Evolutionary conservation across 2,113 vertebrate species (phyloP), one percentile per base, ranked within the genome.

Genomic region (Gadus chalcogrammus): DNA sequence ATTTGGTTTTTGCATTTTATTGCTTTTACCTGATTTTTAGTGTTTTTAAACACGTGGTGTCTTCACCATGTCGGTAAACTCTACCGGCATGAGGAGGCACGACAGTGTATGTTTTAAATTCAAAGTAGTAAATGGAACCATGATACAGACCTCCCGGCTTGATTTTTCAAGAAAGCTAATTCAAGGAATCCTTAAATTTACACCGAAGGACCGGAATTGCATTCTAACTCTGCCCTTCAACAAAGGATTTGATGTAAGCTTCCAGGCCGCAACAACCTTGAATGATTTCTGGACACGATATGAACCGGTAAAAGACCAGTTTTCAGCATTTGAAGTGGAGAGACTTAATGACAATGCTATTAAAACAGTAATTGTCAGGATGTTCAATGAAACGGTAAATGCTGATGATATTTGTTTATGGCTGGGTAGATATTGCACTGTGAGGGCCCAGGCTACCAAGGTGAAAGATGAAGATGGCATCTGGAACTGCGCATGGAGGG

Each of bases 361-460:
- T 27, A 62, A 62, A 62, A 17, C 17, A 17, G 20, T 62, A 11
- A 62, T 28, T 28, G 31, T 65, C 63, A 9, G 63, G 31, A 38
- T 65, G 63, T 20, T 20, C 20, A 20, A 20, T 20, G 20, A 20
- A 20, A 20, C 20, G 20, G 20, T 20, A 20, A 20, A 38, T 65
- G 17, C 35, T 38, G 35, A 35, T 38, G n/a, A 65, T 17, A 7
- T 28, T 65, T 31, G 5, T 9, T 13, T 24, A 6, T 65, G 35
- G 70, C 28, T 71, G 65, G 61, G 12, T 22, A 52, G 69, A 65
- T 71, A 63, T 53, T 71, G 69, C 61, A 53, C 60, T 20, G 20
- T 20, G 20, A 20, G 20, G 20, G 20, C 20, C 20, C 20, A 20
- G 20, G 20, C 20, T 20, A 62, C 61, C 61, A 62, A 62, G 22